These are phyloP conservation scores for Indri indri DNA, from an alignment of 2,113 vertebrate genomes.

Conservation along the genomic window DNA sequence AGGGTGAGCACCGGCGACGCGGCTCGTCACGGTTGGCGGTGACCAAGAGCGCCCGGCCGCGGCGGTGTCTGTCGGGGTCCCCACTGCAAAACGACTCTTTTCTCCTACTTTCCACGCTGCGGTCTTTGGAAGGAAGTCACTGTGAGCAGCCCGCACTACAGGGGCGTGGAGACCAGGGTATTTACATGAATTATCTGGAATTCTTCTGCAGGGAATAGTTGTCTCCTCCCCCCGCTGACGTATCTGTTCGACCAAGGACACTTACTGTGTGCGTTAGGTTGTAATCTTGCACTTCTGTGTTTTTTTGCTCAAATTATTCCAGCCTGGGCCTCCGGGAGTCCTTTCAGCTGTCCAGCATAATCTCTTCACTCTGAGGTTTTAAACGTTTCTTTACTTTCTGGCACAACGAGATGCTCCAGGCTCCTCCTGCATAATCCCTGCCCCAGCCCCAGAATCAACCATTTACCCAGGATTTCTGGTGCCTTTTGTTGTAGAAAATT, in stretches of 20 bases:
- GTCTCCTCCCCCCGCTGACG: neutral
- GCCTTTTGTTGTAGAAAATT: neutral
- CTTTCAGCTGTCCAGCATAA: too few relatives aligned
- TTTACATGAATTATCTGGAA: neutral
- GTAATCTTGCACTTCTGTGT: neutral
- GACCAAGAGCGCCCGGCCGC: rapidly evolving
- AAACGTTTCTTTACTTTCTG: neutral
- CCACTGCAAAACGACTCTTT: rapidly evolving
- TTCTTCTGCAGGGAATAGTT: neutral
- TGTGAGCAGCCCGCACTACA: too few relatives aligned
- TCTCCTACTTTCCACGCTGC: neutral
- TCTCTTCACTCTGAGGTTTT: neutral
- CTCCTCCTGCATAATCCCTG: neutral
- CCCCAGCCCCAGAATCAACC: neutral
- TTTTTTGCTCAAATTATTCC: neutral
- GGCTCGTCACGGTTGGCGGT: rapidly evolving
- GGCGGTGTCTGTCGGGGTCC: rapidly evolving
- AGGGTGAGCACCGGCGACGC: rapidly evolving
- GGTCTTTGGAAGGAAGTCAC: neutral
- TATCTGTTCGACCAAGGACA: neutral
- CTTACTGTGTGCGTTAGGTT: too few relatives aligned
- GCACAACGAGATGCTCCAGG: neutral
- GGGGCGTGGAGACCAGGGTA: rapidly evolving
- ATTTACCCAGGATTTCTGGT: too few relatives aligned
- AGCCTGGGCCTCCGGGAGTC: neutral